These are phyloP conservation scores for Oncorhynchus gorbuscha DNA, from an alignment of 2,113 vertebrate species.

Conservation along the genomic window DNA sequence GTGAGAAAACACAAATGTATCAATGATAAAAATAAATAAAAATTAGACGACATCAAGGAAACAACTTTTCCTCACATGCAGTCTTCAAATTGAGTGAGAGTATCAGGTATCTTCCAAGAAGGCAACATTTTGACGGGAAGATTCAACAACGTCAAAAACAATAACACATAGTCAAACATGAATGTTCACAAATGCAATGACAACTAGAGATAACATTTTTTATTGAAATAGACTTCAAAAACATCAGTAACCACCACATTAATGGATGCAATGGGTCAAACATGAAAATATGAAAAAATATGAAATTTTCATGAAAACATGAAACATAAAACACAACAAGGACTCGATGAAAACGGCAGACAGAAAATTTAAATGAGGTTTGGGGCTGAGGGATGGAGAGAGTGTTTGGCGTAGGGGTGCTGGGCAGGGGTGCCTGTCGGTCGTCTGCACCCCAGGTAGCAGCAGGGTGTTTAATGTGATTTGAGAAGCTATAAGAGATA, in stretches of 20 bases:
- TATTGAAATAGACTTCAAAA: conserved; percentile 43
- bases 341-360: conserved; percentile 66
- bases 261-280: conserved; percentile 64
- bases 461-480: conserved; percentile 88
- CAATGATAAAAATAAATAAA: neutral
- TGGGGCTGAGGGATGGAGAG: conserved; percentile 52
- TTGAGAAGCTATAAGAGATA: too few species aligned
- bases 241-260: conserved; percentile 62
- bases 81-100: neutral
- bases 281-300: too few species aligned
- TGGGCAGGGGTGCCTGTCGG: conserved; percentile 96
- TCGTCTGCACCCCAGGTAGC: conserved; percentile 98
- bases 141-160: neutral
- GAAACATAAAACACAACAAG: conserved; percentile 35
- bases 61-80: neutral
- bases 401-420: conserved; percentile 50
- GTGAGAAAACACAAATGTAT: neutral
- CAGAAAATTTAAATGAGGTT: conserved; percentile 57
- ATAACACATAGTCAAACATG: neutral
- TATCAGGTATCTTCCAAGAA: neutral
- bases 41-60: neutral
- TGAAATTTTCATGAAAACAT: too few species aligned
- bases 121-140: neutral
- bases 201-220: conserved; percentile 41
- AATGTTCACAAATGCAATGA: conserved; percentile 64